A percentile compares a stretch with the other conserved stretches of the same genome.
Conservation (phyloP, 2,888 invertebrate genomes). For the Drosophila stalkeri region DNA sequence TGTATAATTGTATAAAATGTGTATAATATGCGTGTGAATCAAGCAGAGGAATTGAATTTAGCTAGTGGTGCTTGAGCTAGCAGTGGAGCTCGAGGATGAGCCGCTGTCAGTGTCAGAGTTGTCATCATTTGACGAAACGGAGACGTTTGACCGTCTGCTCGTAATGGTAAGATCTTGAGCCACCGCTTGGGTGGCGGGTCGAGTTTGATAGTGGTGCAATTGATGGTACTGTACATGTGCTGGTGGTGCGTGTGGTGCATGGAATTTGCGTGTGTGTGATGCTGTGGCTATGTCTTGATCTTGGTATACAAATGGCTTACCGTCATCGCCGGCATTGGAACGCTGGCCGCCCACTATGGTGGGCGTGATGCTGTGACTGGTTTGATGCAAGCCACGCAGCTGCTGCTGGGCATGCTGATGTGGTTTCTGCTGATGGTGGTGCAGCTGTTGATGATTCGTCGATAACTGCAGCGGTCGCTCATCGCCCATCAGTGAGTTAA, state of each 20-base stretch:
- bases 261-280: slow-evolving; percentile 25
- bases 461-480: slow-evolving; percentile 85
- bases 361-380: slow-evolving; percentile 56
- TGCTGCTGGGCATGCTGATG: slow-evolving; percentile 47
- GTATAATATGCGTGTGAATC: slow-evolving; percentile 18
- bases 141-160: slow-evolving; percentile 17
- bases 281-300: slow-evolving; percentile 42
- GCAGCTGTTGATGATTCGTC: slow-evolving; percentile 50
- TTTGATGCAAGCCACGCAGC: slow-evolving; percentile 39
- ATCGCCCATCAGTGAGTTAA: slow-evolving; percentile 88
- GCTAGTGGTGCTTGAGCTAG: slow-evolving; percentile 7
- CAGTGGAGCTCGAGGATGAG: slow-evolving; percentile 40
- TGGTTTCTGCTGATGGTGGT: slow-evolving; percentile 41
- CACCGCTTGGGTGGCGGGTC: slow-evolving; percentile 61
- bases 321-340: slow-evolving; percentile 65
- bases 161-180: slow-evolving; percentile 72
- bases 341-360: slow-evolving; percentile 62
- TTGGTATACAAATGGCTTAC: slow-evolving; percentile 70
- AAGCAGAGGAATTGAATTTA: slow-evolving; percentile 20
- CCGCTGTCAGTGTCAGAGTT: slow-evolving; percentile 40
- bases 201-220: slow-evolving; percentile 46
- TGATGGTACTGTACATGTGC: slow-evolving; percentile 41
- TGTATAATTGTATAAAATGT: slow-evolving; percentile 34
- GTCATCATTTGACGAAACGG: slow-evolving; percentile 32
- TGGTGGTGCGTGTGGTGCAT: slow-evolving; percentile 36